These are phyloP conservation scores for Anseranas semipalmata DNA, from an alignment of 2,113 vertebrate species.

Conservation along the genomic window DNA sequence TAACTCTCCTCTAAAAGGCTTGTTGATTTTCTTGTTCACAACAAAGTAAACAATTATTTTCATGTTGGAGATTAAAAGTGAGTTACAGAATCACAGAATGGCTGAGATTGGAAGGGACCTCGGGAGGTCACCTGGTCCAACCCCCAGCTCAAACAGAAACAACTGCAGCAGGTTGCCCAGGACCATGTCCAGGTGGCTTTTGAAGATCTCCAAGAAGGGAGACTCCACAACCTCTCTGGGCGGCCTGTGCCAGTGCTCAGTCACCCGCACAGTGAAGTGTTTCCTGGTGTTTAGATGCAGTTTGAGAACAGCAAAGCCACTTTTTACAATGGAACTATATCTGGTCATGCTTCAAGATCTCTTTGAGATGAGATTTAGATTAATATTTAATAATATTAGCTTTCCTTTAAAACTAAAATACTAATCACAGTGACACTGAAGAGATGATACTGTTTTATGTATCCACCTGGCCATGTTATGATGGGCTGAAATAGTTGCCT, in stretches of 20 bases:
- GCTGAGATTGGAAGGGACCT: background rate
- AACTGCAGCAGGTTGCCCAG: background rate
- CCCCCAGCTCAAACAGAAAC: background rate
- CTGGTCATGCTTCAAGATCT: background rate
- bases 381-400: conserved; percentile 16
- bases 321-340: background rate
- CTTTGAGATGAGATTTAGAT: background rate
- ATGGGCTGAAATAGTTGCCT: background rate
- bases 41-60: background rate
- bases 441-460: background rate
- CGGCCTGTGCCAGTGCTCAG: background rate
- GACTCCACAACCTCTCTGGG: background rate
- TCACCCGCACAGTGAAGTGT: background rate
- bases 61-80: background rate
- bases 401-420: background rate
- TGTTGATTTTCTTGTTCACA: background rate
- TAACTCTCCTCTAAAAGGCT: background rate
- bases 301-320: background rate
- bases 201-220: background rate
- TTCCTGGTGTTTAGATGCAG: background rate
- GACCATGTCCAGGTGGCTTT: background rate
- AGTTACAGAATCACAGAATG: background rate
- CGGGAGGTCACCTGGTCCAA: background rate
- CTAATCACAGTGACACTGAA: background rate
- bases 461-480: background rate